Evolutionary conservation across 2,113 vertebrate species (phyloP).

Genomic region (Apodemus sylvaticus): DNA sequence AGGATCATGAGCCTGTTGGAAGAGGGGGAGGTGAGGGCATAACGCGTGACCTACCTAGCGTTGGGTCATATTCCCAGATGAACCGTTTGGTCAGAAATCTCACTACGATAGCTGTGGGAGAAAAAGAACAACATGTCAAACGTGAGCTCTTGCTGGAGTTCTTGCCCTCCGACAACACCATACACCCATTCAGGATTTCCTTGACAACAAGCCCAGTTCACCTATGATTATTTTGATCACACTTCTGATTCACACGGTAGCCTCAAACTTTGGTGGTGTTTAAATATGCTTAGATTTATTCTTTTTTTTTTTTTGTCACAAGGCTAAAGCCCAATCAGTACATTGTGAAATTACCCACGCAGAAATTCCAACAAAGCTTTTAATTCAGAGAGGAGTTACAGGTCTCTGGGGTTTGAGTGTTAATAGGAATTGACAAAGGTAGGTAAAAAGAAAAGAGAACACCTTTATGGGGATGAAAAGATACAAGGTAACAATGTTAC

Average conservation of each 20-base stretch:
- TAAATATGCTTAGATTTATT: not conserved
- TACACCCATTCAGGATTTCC: not conserved
- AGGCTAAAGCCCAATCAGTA: not conserved
- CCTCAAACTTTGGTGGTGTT: not conserved
- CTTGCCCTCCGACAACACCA: not conserved
- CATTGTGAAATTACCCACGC: not conserved
- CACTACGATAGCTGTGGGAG: slow-evolving; percentile 93
- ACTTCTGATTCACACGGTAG: not conserved
- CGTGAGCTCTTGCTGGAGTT: not conserved
- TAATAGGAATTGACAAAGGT: not conserved
- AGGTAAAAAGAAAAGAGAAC: not conserved
- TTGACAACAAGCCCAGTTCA: not conserved
- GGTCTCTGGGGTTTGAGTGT: not conserved
- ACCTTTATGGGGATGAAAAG: not conserved
- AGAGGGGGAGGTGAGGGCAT: not conserved
- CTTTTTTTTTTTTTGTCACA: not conserved
- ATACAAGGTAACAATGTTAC: not conserved
- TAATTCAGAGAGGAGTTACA: not conserved
- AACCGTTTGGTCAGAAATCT: slow-evolving; percentile 97
- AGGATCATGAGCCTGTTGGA: not conserved
- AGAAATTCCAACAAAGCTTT: slow-evolving; percentile 4
- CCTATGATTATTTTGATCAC: not conserved
- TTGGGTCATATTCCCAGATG: slow-evolving; percentile 99
- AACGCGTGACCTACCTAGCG: slow-evolving; percentile 90
- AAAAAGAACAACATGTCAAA: slow-evolving; percentile 53